Base-by-base conservation (phyloP, 2,797 vertebrate species). In the Propithecus deckenii region DNA sequence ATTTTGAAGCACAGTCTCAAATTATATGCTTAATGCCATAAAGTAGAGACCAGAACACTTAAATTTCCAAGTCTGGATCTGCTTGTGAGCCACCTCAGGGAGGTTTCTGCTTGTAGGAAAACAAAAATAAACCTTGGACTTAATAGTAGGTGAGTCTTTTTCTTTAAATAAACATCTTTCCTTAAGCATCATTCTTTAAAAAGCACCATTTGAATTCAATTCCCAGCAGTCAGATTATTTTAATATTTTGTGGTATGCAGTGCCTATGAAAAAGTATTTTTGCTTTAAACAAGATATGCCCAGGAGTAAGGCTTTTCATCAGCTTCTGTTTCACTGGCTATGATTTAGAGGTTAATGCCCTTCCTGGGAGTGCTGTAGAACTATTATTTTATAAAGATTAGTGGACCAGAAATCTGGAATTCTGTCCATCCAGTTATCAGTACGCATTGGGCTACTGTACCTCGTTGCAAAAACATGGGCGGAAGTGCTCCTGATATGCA, bases 201-300 rank as follows among this genome's bases (percentile, higher is more conserved):
- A 41, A 87, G 59, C 17, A 80, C 5, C 9, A 4, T 63, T 94
- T 71, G 80, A 86, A 67, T 15, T 74, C 85, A 79, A 96, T 67
- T 94, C n/a, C 76, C 38, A 92, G 48, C 13, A 52, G 57, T 72
- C 23, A 48, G 25, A 52, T 89, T 78, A 63, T 89, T 96, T 69
- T 89, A 87, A 30, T 85, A n/a, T 30, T 91, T 96, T 50, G 69
- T 67, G 55, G 18, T 59, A 63, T 3, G 0, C 12, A 1, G 4
- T 86, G 18, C 25, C 28, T 79, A 10, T 74, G 59, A 50, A 80
- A 85, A 88, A 30, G 20, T 92, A 48, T 59, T 86, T 96, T 78
- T 94, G 12, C 85, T 94, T 94, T 87, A 92, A 94, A 97, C 25
- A 80, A 71, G 57, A 55, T 92, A 32, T 69, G 3, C 43, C 43